Evolutionary conservation across 2,113 vertebrate genomes (phyloP).

Genomic region (Cacatua alba): DNA sequence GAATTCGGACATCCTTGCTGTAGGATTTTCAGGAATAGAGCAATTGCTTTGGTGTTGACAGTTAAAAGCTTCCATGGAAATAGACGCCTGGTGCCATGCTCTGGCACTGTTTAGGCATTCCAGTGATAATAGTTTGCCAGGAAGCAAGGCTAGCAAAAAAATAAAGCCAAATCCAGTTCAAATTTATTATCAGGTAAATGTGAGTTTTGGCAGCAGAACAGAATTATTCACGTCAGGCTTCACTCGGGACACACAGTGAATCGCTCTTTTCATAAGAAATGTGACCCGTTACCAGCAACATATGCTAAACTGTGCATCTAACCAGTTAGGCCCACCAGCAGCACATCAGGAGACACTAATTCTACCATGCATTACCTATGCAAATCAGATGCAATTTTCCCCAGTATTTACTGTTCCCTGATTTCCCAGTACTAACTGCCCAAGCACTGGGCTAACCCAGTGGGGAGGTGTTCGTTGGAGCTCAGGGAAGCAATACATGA

Average conservation of each 20-base stretch:
- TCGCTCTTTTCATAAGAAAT: background rate
- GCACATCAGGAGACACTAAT: background rate
- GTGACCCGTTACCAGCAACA: background rate
- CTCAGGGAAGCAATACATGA: background rate
- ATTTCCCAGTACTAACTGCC: background rate
- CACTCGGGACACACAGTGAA: background rate
- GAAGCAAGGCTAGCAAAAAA: background rate
- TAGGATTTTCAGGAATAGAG: background rate
- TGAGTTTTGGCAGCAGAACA: background rate
- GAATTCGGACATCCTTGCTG: background rate
- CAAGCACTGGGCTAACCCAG: background rate
- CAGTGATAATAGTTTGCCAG: background rate
- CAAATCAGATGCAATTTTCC: background rate
- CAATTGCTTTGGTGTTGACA: background rate
- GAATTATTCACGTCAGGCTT: background rate
- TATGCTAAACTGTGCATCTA: background rate
- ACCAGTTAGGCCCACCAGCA: background rate
- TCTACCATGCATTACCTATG: background rate
- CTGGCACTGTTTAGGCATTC: background rate
- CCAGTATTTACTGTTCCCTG: background rate
- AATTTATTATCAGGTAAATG: background rate
- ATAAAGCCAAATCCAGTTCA: background rate
- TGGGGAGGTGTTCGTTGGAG: accelerated
- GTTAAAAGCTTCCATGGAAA: background rate
- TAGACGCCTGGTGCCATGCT: background rate